Percentiles rank a stretch among this genome's conserved stretches.
Conservation (phyloP, 2,888 invertebrate species). For the Melieria omissa region DNA sequence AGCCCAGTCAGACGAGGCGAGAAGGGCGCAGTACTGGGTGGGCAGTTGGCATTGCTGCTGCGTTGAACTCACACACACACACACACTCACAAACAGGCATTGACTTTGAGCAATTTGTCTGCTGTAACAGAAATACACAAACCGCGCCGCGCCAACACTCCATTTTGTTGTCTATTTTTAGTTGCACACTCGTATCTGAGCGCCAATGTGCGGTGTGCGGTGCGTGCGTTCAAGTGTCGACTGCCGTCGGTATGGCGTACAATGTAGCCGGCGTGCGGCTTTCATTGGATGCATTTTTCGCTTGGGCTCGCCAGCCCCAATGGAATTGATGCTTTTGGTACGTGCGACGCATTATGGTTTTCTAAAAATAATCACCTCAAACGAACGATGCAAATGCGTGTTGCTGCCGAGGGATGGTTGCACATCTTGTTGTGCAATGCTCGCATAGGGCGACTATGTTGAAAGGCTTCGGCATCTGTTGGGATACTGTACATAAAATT, state of each 20-base stretch:
- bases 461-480: background rate
- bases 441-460: background rate
- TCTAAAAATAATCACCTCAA: constrained; percentile 28
- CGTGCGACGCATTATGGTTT: constrained; percentile 24
- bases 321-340: constrained; percentile 33
- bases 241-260: too few relatives aligned
- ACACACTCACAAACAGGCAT: background rate
- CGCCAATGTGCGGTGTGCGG: too few relatives aligned
- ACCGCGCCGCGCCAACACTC: constrained; percentile 5
- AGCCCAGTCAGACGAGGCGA: too few relatives aligned
- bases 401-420: background rate
- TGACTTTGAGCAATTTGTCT: constrained; percentile 4
- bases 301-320: constrained; percentile 23
- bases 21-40: too few relatives aligned
- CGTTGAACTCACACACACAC: background rate
- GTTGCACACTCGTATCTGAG: background rate
- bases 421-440: background rate
- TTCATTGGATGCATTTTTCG: constrained; percentile 14
- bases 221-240: too few relatives aligned
- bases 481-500: too few relatives aligned
- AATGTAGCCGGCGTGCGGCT: background rate
- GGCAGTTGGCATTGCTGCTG: background rate
- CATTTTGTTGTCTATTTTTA: background rate
- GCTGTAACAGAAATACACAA: background rate
- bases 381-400: too few relatives aligned